These are phyloP conservation scores for Phasianus colchicus DNA, from an alignment of 2,113 vertebrate genomes.

Conservation along the genomic window DNA sequence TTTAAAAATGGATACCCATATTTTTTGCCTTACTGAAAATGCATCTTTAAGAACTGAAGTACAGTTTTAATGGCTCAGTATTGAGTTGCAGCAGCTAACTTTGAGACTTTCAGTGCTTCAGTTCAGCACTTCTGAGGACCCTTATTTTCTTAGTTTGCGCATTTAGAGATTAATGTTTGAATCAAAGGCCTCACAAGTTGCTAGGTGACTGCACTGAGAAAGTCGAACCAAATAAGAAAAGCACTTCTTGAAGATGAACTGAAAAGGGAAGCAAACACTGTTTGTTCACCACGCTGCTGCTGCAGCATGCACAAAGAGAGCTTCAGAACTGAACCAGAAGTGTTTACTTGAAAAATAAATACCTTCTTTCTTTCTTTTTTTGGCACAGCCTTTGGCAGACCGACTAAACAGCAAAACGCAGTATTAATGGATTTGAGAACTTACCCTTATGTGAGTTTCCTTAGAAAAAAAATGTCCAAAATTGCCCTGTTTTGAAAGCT, in stretches of 20 bases:
- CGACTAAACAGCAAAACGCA: not conserved
- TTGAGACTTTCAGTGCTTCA: not conserved
- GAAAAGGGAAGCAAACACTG: conserved; percentile 44
- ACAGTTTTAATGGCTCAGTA: not conserved
- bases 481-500: not conserved
- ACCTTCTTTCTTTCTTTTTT: conserved; percentile 4
- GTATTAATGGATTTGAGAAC: not conserved
- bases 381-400: not conserved
- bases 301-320: conserved; percentile 3
- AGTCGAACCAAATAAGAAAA: not conserved
- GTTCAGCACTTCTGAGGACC: not conserved
- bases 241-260: conserved; percentile 41
- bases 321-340: not conserved
- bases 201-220: conserved; percentile 42
- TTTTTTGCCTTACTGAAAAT: not conserved
- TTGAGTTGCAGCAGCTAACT: not conserved
- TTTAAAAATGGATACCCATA: not conserved
- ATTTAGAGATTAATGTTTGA: not conserved
- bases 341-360: conserved; percentile 15
- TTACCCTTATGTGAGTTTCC: not conserved
- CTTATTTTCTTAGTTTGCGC: not conserved
- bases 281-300: conserved; percentile 51
- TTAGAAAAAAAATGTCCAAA: not conserved
- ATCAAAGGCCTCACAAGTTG: conserved; percentile 22
- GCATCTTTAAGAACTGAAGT: not conserved